Evolutionary conservation across 2,797 vertebrate species (phyloP).

Genomic region (Anguilla marmorata): DNA sequence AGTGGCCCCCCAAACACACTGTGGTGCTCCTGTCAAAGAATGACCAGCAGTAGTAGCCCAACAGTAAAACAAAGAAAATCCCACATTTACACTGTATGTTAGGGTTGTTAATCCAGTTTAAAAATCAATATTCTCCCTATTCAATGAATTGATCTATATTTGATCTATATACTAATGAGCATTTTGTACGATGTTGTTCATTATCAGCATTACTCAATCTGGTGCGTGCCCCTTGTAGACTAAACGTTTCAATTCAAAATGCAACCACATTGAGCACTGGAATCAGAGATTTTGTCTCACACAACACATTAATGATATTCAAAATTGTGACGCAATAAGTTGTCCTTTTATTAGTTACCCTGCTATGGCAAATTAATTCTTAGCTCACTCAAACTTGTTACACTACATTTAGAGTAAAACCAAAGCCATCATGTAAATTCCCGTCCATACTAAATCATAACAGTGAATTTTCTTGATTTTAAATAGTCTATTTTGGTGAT

Average conservation of each 20-base stretch:
- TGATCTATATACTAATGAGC: background rate
- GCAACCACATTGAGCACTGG: background rate
- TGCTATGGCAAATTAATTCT: no score
- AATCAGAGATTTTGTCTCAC: background rate
- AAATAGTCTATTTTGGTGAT: no score
- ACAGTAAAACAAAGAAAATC: background rate
- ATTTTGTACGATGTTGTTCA: background rate
- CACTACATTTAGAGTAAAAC: no score
- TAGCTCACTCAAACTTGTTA: no score
- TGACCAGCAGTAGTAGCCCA: background rate
- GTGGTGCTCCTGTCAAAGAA: background rate
- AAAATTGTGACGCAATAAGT: no score
- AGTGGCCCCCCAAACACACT: background rate
- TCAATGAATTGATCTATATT: background rate
- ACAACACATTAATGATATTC: background rate
- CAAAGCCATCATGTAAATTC: no score
- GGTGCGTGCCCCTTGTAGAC: background rate
- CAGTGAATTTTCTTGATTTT: no score
- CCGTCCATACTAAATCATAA: no score
- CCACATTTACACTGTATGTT: background rate
- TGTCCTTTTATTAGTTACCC: no score
- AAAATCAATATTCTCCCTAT: background rate
- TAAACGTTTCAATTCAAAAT: background rate
- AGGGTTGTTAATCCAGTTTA: background rate
- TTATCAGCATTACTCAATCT: background rate